phyloP scores from a whole-genome alignment of 2,113 vertebrate species.

The Onychostoma macrolepis region DNA sequence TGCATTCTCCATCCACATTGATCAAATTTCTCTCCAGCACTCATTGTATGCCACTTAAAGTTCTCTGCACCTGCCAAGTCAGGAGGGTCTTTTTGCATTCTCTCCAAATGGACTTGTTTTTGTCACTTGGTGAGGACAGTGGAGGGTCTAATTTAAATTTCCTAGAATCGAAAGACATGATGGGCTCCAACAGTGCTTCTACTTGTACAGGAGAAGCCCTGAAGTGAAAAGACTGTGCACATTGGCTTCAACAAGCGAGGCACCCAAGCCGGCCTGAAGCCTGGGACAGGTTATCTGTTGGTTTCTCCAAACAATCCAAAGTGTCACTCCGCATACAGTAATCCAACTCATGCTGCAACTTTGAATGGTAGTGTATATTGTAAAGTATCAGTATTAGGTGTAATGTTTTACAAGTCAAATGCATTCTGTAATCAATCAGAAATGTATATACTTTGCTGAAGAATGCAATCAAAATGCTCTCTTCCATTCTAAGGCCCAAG shows the following conservation, averaged over 20 bases:
- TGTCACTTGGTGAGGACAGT: constrained; percentile 21
- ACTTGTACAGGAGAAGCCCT: background rate
- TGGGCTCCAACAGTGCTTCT: background rate
- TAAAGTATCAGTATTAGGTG: background rate
- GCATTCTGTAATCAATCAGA: background rate
- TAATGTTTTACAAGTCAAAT: background rate
- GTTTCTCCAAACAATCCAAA: background rate
- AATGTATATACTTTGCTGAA: background rate
- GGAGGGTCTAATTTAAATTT: constrained; percentile 35
- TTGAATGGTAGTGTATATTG: background rate
- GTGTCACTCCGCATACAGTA: background rate
- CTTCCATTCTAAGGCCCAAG: background rate
- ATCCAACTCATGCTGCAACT: background rate
- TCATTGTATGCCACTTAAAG: constrained; percentile 8
- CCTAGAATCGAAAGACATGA: background rate
- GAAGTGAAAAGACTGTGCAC: background rate
- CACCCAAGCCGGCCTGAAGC: background rate
- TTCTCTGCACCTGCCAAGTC: background rate
- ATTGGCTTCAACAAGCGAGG: background rate
- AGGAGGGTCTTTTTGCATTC: background rate
- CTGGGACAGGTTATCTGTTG: background rate
- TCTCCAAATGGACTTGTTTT: background rate
- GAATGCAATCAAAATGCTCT: background rate
- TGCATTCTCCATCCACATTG: constrained; percentile 21
- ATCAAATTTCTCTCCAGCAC: background rate